Percentiles rank a stretch among this genome's conserved stretches.
Evolutionary conservation across 2,797 vertebrate genomes (phyloP).

Genomic region (Neosilurus hyrtlii): DNA sequence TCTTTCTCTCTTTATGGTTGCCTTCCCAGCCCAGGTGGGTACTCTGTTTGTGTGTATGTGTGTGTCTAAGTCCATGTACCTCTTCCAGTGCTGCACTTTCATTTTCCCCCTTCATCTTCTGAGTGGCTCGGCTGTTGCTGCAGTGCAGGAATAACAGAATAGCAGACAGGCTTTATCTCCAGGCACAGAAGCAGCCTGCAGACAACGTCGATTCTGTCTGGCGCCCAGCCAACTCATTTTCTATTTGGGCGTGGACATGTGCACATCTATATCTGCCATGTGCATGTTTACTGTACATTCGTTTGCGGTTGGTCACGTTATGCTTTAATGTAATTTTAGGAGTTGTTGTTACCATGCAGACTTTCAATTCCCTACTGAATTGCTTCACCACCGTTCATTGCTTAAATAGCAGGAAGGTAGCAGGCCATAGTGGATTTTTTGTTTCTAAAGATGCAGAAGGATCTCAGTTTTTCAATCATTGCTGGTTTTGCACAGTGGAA

Average conservation of each 20-base stretch:
- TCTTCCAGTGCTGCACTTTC: constrained; percentile 9
- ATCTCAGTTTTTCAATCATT: not conserved
- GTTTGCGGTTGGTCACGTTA: constrained; percentile 1
- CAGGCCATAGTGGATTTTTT: constrained; percentile 7
- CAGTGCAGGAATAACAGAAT: constrained; percentile 57
- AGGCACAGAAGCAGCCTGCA: constrained; percentile 21
- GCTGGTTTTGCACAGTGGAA: not conserved
- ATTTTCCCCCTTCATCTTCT: not conserved
- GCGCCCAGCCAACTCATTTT: constrained; percentile 30
- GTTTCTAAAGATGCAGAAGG: not conserved
- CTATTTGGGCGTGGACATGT: constrained; percentile 24
- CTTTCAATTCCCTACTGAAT: constrained; percentile 23
- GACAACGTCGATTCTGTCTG: constrained; percentile 31
- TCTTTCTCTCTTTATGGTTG: constrained; percentile 20
- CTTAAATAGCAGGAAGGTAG: not conserved
- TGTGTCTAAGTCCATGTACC: constrained; percentile 4
- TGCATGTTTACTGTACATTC: constrained; percentile 6
- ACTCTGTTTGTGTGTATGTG: constrained; percentile 27
- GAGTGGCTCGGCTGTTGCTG: constrained; percentile 45
- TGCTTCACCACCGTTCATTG: constrained; percentile 1
- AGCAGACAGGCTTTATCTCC: constrained; percentile 42
- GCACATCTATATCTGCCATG: constrained; percentile 12
- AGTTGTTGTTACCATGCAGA: constrained; percentile 48
- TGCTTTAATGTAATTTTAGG: constrained; percentile 13
- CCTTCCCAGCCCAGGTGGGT: constrained; percentile 47